Conservation (phyloP, 2,888 invertebrate species). For the Nebria salina region DNA sequence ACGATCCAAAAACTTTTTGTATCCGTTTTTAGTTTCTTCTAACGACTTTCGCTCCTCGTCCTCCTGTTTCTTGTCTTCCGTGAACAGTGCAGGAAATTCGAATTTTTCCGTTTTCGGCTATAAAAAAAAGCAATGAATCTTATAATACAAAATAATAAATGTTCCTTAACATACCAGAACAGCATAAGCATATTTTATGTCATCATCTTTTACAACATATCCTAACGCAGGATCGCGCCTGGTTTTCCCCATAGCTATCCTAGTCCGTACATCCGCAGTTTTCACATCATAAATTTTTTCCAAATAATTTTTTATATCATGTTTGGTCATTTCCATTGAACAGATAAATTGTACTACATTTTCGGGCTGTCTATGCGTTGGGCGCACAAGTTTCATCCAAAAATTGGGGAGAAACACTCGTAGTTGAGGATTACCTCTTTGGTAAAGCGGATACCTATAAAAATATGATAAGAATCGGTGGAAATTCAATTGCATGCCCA, state of each 20-base stretch:
- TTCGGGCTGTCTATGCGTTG: slow-evolving; percentile 72
- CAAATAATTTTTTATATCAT: slow-evolving; percentile 91
- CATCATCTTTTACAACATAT: slow-evolving; percentile 83
- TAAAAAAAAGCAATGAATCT: slow-evolving; percentile 53
- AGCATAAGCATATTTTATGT: slow-evolving; percentile 82
- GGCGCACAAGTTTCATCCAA: slow-evolving; percentile 92
- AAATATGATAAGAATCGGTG: slow-evolving; percentile 19
- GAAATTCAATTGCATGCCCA: slow-evolving; percentile 13
- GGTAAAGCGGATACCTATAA: slow-evolving; percentile 87
- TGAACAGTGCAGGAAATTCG: slow-evolving; percentile 80
- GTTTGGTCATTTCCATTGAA: slow-evolving; percentile 92
- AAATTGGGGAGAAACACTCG: slow-evolving; percentile 95
- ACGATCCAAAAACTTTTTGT: slow-evolving; percentile 68
- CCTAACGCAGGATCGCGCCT: slow-evolving; percentile 69
- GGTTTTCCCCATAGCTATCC: slow-evolving; percentile 76
- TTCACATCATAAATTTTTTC: slow-evolving; percentile 94
- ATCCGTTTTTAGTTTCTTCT: slow-evolving; percentile 71
- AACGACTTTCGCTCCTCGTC: slow-evolving; percentile 70
- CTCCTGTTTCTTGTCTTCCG: slow-evolving; percentile 64
- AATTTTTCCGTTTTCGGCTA: slow-evolving; percentile 79
- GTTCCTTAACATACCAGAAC: slow-evolving; percentile 70
- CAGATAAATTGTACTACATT: slow-evolving; percentile 90
- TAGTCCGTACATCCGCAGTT: slow-evolving; percentile 79
- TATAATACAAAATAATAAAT: slow-evolving; percentile 27
- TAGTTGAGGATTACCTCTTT: slow-evolving; percentile 92